phyloP scores from a whole-genome alignment of 2,797 vertebrate species.

The Sylvia borin region DNA sequence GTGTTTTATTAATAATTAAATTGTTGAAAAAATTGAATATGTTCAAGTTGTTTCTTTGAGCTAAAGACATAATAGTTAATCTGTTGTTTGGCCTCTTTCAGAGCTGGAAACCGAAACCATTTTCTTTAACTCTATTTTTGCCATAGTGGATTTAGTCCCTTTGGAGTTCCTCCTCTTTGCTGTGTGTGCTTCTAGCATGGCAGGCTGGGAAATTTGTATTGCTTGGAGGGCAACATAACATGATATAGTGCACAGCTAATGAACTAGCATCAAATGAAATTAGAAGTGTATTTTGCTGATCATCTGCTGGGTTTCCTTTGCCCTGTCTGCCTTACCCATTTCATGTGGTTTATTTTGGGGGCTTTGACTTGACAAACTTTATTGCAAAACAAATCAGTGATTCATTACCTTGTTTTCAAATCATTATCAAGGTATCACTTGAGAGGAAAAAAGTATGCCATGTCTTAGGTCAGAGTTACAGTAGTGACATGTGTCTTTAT shows the following conservation, averaged over 20 bases:
- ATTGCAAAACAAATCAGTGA: neutral
- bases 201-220: neutral
- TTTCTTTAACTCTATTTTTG: neutral
- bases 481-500: neutral
- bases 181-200: neutral
- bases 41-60: neutral
- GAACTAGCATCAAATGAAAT: neutral
- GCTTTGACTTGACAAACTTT: neutral
- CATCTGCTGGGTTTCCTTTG: neutral
- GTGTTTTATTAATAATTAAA: neutral
- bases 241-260: neutral
- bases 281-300: neutral
- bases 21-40: neutral
- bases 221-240: neutral
- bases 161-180: neutral
- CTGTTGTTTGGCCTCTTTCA: neutral
- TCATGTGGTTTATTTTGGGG: neutral
- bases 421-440: neutral
- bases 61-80: neutral
- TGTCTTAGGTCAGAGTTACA: neutral
- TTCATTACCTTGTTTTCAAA: slow-evolving; percentile 8
- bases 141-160: neutral
- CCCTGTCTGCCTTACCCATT: neutral
- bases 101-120: neutral
- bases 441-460: neutral